phyloP scores from a whole-genome alignment of 53 echinoderm and acorn worm species.

The Holothuria leucospilota region DNA sequence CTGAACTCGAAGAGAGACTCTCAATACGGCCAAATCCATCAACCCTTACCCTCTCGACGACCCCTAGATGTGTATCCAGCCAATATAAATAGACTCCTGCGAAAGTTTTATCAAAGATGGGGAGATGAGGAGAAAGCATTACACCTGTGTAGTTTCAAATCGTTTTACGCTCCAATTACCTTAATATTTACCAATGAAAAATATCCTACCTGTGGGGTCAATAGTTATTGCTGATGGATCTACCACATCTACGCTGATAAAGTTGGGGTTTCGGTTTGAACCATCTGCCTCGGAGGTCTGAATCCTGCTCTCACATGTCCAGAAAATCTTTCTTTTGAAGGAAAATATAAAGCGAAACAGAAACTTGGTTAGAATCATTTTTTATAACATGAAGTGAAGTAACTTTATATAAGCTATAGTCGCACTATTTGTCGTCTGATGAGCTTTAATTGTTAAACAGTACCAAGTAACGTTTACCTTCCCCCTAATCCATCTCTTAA shows the following conservation, averaged over 20 bases:
- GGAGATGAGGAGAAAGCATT: too few species aligned
- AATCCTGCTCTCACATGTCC: slow-evolving; percentile 15
- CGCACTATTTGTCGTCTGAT: too few species aligned
- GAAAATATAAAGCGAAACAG: background rate
- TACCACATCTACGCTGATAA: background rate
- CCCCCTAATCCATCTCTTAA: too few species aligned
- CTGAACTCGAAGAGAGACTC: too few species aligned
- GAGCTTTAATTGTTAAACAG: too few species aligned
- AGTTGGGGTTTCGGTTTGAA: background rate
- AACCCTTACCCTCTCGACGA: too few species aligned
- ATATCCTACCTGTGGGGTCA: background rate
- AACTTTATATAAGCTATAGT: too few species aligned
- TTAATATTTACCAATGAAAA: background rate
- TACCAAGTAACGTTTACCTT: too few species aligned
- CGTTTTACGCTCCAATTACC: too few species aligned
- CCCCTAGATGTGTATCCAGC: background rate
- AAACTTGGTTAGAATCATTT: background rate
- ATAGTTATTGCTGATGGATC: background rate
- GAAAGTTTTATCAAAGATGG: background rate
- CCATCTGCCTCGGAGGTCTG: slow-evolving; percentile 16
- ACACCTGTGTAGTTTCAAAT: too few species aligned
- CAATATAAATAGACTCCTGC: background rate
- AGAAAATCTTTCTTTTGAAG: background rate
- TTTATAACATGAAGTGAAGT: background rate
- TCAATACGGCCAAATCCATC: too few species aligned